Conservation (phyloP, 2,888 invertebrate genomes). For the Acanthosoma haemorrhoidale region DNA sequence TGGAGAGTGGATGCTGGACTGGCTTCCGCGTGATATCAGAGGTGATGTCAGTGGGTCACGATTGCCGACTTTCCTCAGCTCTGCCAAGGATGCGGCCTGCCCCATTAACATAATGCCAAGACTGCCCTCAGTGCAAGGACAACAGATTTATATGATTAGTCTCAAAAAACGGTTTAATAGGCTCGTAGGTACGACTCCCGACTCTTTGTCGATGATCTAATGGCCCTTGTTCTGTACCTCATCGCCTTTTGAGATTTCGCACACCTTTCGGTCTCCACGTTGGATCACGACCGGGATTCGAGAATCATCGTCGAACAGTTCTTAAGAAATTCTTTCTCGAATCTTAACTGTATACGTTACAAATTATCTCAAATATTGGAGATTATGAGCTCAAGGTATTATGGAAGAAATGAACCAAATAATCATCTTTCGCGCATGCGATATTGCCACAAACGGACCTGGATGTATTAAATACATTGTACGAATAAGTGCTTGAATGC, state of each 20-base stretch:
- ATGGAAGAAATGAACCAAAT: no score
- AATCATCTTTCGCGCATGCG: no score
- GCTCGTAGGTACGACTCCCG: background rate
- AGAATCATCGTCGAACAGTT: no score
- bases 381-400: no score
- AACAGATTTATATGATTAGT: background rate
- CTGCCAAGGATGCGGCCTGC: background rate
- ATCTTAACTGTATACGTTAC: no score
- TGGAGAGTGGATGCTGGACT: no score
- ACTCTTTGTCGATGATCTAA: background rate
- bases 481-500: no score
- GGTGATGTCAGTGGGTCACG: conserved; percentile 5
- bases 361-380: no score
- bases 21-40: conserved; percentile 4
- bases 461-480: no score
- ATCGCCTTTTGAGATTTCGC: background rate
- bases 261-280: background rate
- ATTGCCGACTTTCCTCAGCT: background rate
- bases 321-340: no score
- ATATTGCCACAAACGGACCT: no score
- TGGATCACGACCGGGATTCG: background rate
- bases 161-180: background rate
- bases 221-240: no score
- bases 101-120: conserved; percentile 11
- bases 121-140: conserved; percentile 10